Evolutionary conservation across 1,140 invertebrate genomes (phyloP).

Genomic region (Charaxes varanes): DNA sequence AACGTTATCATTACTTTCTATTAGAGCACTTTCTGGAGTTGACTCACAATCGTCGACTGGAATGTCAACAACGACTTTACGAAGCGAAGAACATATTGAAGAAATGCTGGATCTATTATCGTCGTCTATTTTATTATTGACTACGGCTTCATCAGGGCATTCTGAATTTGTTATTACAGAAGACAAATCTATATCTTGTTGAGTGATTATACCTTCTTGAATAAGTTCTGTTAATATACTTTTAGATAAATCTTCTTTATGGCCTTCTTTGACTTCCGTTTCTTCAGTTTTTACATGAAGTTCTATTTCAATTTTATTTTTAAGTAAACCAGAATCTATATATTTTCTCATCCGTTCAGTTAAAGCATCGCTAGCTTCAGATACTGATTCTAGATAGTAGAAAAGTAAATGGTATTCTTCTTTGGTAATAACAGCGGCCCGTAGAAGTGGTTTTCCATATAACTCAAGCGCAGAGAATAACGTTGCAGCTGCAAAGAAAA

Average conservation of each 20-base stretch:
- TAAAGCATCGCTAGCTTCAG: slow-evolving; percentile 63
- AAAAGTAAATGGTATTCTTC: slow-evolving; percentile 67
- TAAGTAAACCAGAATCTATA: slow-evolving; percentile 63
- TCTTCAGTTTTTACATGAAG: slow-evolving; percentile 20
- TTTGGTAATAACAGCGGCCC: slow-evolving; percentile 62
- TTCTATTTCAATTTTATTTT: slow-evolving; percentile 35
- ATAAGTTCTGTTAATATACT: slow-evolving; percentile 66
- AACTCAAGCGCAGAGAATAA: slow-evolving; percentile 64
- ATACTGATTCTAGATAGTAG: slow-evolving; percentile 67
- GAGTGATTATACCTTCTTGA: slow-evolving; percentile 61
- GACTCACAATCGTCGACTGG: slow-evolving; percentile 51
- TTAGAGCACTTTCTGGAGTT: slow-evolving; percentile 37
- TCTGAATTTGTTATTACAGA: slow-evolving; percentile 49
- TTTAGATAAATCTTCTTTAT: slow-evolving; percentile 39
- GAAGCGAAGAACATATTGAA: slow-evolving; percentile 39
- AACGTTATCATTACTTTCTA: slow-evolving; percentile 46
- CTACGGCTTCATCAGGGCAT: slow-evolving; percentile 34
- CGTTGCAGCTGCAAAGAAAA: slow-evolving; percentile 61
- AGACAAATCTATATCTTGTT: slow-evolving; percentile 58
- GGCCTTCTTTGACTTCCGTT: slow-evolving; percentile 22
- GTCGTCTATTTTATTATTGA: slow-evolving; percentile 47
- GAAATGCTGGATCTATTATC: slow-evolving; percentile 48
- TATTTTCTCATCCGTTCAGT: slow-evolving; percentile 67
- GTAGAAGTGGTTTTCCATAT: slow-evolving; percentile 63
- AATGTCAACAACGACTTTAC: slow-evolving; percentile 54